phyloP scores from a whole-genome alignment of 2,888 invertebrate genomes.

The Gari tellinella region DNA sequence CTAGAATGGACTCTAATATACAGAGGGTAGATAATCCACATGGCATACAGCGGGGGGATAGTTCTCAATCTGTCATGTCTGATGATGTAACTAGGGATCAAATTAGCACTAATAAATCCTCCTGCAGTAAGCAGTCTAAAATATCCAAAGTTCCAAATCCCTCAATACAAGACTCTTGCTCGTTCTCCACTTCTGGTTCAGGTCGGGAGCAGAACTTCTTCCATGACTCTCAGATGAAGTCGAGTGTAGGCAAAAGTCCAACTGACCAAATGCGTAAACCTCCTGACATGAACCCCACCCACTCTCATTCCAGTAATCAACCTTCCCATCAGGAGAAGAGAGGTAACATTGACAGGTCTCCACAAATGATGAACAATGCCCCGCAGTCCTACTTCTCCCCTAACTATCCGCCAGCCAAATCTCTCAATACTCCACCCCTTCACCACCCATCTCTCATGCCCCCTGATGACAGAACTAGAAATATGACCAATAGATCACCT shows the following conservation, averaged over 20 bases:
- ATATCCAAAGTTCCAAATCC: constrained; percentile 40
- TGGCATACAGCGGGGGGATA: constrained; percentile 37
- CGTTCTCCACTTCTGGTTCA: constrained; percentile 39
- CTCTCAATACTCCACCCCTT: constrained; percentile 72
- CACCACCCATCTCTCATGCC: constrained; percentile 72
- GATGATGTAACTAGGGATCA: constrained; percentile 34
- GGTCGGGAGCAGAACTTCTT: constrained; percentile 48
- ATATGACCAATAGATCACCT: constrained; percentile 59
- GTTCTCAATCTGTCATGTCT: constrained; percentile 23
- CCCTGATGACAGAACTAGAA: constrained; percentile 54
- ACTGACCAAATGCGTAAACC: constrained; percentile 58
- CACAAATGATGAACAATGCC: constrained; percentile 66
- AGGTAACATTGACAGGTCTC: constrained; percentile 57
- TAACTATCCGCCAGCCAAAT: constrained; percentile 64
- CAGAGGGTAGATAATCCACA: constrained; percentile 19
- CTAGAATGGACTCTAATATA: constrained; percentile 39
- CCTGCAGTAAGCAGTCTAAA: constrained; percentile 58
- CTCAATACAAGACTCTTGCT: constrained; percentile 48
- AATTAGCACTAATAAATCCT: constrained; percentile 41
- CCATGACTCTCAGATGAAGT: constrained; percentile 56
- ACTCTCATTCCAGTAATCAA: constrained; percentile 45
- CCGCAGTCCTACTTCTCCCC: constrained; percentile 66
- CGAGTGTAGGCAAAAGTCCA: constrained; percentile 57
- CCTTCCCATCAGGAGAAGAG: constrained; percentile 44
- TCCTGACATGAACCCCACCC: constrained; percentile 37